Evolutionary conservation across 2,797 vertebrate species (phyloP).

Genomic region (Myioborus melanocephalus): DNA sequence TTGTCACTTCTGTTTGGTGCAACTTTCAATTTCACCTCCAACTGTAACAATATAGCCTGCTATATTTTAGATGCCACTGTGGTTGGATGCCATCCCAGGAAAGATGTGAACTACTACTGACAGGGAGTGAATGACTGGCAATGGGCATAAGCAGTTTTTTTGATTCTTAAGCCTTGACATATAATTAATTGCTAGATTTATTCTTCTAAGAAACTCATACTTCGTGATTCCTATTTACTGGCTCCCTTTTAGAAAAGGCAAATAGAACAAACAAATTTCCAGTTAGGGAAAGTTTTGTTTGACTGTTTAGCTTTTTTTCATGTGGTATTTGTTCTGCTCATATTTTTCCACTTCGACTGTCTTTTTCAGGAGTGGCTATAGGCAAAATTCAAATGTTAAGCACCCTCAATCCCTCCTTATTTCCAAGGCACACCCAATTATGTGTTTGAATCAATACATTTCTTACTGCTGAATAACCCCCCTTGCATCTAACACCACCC

Average conservation of each 20-base stretch:
- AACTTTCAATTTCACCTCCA: conserved; percentile 83
- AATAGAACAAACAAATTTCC: conserved; percentile 36
- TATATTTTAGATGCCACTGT: conserved; percentile 82
- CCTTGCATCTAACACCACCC: background rate
- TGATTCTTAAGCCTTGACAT: conserved; percentile 77
- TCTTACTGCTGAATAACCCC: background rate
- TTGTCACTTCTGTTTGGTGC: conserved; percentile 82
- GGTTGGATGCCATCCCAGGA: conserved; percentile 82
- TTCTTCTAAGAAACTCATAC: conserved; percentile 64
- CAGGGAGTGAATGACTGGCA: conserved; percentile 82
- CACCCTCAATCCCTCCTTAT: background rate
- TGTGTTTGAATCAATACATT: background rate
- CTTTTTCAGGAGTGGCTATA: background rate
- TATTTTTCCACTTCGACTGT: background rate
- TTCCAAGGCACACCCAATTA: background rate
- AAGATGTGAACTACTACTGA: conserved; percentile 82
- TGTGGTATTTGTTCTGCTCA: background rate
- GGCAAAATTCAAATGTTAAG: background rate
- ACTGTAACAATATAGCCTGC: conserved; percentile 81
- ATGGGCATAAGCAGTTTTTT: conserved; percentile 78
- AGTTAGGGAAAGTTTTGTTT: conserved; percentile 31
- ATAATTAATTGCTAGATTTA: conserved; percentile 79
- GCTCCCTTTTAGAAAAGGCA: conserved; percentile 63
- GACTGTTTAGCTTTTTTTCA: background rate
- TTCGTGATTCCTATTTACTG: conserved; percentile 63